Base-by-base conservation (phyloP, 2,888 invertebrate species). In the Amitus sp. region DNA sequence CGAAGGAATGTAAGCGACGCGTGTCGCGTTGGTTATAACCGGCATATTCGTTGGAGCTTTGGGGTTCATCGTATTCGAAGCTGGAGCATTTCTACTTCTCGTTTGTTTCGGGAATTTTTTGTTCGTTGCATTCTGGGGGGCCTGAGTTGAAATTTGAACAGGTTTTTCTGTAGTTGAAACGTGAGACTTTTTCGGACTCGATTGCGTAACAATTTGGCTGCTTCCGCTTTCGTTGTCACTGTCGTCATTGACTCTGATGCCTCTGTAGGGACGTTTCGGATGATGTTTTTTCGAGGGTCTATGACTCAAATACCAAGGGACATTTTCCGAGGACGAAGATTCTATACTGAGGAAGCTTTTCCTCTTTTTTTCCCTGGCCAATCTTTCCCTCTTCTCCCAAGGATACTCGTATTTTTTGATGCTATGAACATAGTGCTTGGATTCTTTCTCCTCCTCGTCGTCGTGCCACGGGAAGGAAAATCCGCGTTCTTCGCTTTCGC, bases 371-470 rank as follows among this genome's bases (percentile, higher is more conserved):
- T 75, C 71, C n/a, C 47, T 65, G 0, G 67, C 69, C 40, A 76
- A 54, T 49, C 76, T 73, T 23, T 73, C 76, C 52, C 78, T 69
- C 39, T 58, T 79, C 15, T 80, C 80, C 82, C 82, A 82, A 1
- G 82, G 82, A 71, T 71, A 82, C 52, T 80, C 81, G 48, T 76
- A 75, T 12, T 66, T 69, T 5, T 56, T 66, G 2, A 70, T 53
- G 2, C 49, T 20, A 1, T 58, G 62, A 2, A 56, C 52, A 18
- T 56, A 59, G 39, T 65, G 54, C 17, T 53, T 61, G 6, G 70
- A 67, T 49, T 69, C 59, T 1, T 71, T 70, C 15, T 70, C 60
- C 12, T 68, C 67, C 23, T 73, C 73, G 4, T 46, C 33, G 13
- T 61, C 53, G 10, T 76, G 66, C 80, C 79, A 80, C 1, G 80